These are phyloP conservation scores for Naso thynnoides DNA, from an alignment of 2,797 vertebrate genomes.

Conservation along the genomic window DNA sequence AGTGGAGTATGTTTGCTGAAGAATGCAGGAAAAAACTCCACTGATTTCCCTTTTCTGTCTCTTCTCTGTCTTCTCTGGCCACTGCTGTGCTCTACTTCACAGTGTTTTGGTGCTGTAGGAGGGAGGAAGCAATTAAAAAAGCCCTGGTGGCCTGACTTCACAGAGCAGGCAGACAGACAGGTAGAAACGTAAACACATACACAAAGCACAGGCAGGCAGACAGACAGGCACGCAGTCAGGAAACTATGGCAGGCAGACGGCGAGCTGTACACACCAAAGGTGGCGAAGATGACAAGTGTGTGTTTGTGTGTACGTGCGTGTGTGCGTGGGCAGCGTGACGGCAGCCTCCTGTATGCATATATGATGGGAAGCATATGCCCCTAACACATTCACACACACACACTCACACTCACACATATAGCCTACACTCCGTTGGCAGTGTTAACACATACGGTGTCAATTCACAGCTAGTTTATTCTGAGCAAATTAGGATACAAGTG, in stretches of 20 bases:
- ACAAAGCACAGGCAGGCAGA: constrained; percentile 58
- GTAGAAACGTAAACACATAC: constrained; percentile 72
- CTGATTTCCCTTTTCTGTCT: constrained; percentile 10
- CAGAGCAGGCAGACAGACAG: constrained; percentile 70
- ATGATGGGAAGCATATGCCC: constrained; percentile 80
- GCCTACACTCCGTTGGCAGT: constrained; percentile 46
- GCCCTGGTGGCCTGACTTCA: constrained; percentile 80
- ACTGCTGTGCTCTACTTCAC: constrained; percentile 56
- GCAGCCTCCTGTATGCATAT: constrained; percentile 62
- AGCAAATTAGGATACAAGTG: constrained; percentile 54
- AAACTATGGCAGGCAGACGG: constrained; percentile 44
- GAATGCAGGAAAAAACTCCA: constrained; percentile 5
- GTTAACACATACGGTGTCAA: constrained; percentile 66
- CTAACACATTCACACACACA: constrained; percentile 36
- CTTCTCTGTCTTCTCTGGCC: constrained; percentile 18
- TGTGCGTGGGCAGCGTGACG: constrained; percentile 53
- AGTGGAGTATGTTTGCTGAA: background rate
- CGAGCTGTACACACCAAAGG: constrained; percentile 59
- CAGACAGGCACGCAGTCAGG: constrained; percentile 53
- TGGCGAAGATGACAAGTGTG: constrained; percentile 78
- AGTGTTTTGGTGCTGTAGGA: constrained; percentile 66
- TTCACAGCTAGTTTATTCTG: constrained; percentile 61
- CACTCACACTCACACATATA: constrained; percentile 13
- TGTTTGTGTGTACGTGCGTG: constrained; percentile 58
- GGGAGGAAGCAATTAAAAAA: constrained; percentile 82